A percentile compares a stretch with the other conserved stretches of the same genome.
phyloP scores from a whole-genome alignment of 64 coral and sea anemone genomes.

The Pocillopora damicornis region DNA sequence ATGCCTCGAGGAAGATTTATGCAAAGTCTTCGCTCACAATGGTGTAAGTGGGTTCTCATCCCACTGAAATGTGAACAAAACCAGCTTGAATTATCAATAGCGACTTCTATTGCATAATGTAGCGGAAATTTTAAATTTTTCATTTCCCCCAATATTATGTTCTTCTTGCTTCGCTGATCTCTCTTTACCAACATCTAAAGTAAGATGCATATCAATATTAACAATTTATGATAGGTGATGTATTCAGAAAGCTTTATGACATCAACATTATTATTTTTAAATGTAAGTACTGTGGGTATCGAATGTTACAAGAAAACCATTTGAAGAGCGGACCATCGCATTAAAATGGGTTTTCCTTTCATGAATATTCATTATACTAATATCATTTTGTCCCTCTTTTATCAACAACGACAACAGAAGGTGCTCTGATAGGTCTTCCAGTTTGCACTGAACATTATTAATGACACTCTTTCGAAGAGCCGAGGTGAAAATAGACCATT shows the following conservation, averaged over 20 bases:
- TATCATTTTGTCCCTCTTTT: background rate
- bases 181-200: too few relatives aligned
- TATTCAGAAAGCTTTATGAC: too few relatives aligned
- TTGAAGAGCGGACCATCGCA: background rate
- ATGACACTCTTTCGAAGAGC: background rate
- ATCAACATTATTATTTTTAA: background rate
- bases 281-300: background rate
- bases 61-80: background rate
- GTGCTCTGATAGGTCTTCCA: constrained; percentile 12
- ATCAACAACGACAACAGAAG: constrained; percentile 18
- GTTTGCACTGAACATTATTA: background rate
- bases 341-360: background rate
- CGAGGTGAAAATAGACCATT: background rate
- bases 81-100: background rate
- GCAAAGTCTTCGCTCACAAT: background rate
- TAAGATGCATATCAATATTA: too few relatives aligned
- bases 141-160: background rate
- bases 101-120: background rate
- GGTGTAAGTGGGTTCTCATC: background rate
- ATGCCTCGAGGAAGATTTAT: background rate
- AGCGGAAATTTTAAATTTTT: background rate
- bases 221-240: too few relatives aligned
- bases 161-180: background rate
- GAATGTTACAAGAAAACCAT: background rate
- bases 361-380: constrained; percentile 25